phyloP scores from a whole-genome alignment of 2,113 vertebrate genomes.

The Leptobrachium leishanense region DNA sequence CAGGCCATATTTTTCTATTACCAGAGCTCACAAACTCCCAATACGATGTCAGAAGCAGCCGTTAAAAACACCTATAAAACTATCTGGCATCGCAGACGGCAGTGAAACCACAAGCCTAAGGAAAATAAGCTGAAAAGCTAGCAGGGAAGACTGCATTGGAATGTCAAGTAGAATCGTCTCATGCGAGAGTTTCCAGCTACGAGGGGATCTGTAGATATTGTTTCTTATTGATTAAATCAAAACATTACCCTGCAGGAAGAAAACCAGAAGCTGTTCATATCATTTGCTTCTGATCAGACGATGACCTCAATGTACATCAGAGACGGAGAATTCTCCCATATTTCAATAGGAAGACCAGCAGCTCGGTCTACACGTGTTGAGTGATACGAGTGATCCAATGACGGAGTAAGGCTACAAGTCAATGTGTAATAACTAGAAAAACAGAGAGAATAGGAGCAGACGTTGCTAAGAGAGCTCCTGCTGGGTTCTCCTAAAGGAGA shows the following conservation, averaged over 20 bases:
- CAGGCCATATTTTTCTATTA: neutral
- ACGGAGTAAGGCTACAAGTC: too few relatives aligned
- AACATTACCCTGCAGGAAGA: neutral
- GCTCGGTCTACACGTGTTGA: neutral
- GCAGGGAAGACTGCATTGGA: neutral
- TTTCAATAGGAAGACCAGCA: neutral
- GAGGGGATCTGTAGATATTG: neutral
- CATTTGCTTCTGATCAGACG: neutral
- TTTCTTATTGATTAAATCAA: slow-evolving; percentile 30
- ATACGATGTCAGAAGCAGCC: neutral
- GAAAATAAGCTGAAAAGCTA: neutral
- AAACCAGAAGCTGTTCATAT: neutral
- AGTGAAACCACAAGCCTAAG: neutral
- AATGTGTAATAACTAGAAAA: too few relatives aligned
- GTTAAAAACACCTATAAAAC: slow-evolving; percentile 14
- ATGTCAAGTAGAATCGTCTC: slow-evolving; percentile 13
- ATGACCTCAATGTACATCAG: neutral
- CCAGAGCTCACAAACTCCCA: neutral
- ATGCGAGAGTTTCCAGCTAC: neutral
- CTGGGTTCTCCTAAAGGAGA: too few relatives aligned
- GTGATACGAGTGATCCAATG: too few relatives aligned
- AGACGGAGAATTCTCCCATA: neutral
- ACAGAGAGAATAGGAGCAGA: too few relatives aligned
- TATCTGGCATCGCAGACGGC: slow-evolving; percentile 8
- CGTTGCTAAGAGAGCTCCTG: too few relatives aligned